These are phyloP conservation scores for Ctenosaura bakeri DNA, from an alignment of 2,797 vertebrate genomes.

Conservation along the genomic window DNA sequence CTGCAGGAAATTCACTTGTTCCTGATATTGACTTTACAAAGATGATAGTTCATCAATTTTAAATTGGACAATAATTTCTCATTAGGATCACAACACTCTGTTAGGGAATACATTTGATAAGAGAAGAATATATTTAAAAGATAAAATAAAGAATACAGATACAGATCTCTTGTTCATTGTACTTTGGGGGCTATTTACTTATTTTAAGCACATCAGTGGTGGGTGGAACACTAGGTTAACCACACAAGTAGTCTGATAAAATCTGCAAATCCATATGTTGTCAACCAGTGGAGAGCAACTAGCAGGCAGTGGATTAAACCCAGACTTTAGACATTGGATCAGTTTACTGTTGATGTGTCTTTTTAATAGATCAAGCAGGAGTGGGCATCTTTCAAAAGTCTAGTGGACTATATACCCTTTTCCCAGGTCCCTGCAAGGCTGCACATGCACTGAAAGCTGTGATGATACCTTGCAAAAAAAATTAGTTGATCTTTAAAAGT, in stretches of 20 bases:
- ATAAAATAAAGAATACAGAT: not conserved
- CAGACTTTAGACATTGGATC: too few relatives aligned
- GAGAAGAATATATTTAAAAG: not conserved
- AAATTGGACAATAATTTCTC: not conserved
- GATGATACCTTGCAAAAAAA: too few relatives aligned
- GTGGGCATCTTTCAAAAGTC: too few relatives aligned
- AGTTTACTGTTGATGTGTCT: not conserved
- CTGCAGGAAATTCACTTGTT: not conserved
- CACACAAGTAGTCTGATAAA: not conserved
- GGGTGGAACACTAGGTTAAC: not conserved
- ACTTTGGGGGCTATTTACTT: not conserved
- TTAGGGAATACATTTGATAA: not conserved
- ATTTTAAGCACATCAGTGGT: not conserved
- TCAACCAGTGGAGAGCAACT: not conserved
- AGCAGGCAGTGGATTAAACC: not conserved
- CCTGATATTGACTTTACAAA: not conserved
- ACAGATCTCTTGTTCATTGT: not conserved
- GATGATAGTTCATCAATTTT: not conserved
- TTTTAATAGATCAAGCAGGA: not conserved
- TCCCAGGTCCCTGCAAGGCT: too few relatives aligned
- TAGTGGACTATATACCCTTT: too few relatives aligned
- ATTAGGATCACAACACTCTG: not conserved
- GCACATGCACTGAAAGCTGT: too few relatives aligned
- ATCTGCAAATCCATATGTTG: constrained; percentile 5
- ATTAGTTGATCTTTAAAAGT: too few relatives aligned